A percentile compares a stretch with the other conserved stretches of the same genome.
Conservation (phyloP, 1,140 invertebrate genomes). For the Thaumatotibia leucotreta region DNA sequence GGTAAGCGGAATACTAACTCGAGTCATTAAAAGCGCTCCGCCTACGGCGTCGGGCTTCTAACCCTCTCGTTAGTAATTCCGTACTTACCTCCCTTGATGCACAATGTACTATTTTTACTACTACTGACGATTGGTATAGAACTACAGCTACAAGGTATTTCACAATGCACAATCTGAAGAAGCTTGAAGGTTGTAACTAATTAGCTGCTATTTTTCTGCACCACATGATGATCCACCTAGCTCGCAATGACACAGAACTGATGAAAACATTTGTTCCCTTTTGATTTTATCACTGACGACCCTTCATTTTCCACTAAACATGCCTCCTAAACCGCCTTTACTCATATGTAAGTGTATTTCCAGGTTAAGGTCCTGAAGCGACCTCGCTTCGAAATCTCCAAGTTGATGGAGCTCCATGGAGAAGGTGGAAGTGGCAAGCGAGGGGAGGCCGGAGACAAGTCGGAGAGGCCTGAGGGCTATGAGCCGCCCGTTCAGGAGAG, state of each 20-base stretch:
- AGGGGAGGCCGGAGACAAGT: constrained; percentile 89
- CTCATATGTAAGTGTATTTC: constrained; percentile 22
- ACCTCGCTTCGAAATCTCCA: constrained; percentile 97
- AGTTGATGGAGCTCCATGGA: constrained; percentile 97
- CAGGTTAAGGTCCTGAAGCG: constrained; percentile 99
- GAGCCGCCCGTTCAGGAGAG: constrained; percentile 97
- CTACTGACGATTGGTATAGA: too few species aligned
- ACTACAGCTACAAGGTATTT: too few species aligned
- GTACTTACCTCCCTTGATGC: too few species aligned
- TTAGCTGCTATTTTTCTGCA: too few species aligned
- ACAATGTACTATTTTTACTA: too few species aligned
- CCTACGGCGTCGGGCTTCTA: too few species aligned
- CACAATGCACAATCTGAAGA: too few species aligned
- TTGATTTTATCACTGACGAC: constrained; percentile 59
- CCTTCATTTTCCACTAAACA: not conserved
- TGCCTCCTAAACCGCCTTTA: not conserved
- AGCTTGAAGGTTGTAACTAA: too few species aligned
- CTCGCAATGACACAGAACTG: constrained; percentile 73
- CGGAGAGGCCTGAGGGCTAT: constrained; percentile 97
- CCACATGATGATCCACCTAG: constrained; percentile 69
- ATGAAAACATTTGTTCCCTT: constrained; percentile 70
- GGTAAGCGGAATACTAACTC: too few species aligned
- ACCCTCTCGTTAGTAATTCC: too few species aligned
- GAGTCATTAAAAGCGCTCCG: too few species aligned
- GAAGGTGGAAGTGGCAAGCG: constrained; percentile 83